Conservation (phyloP, 2,797 vertebrate genomes). For the Dallia pectoralis region DNA sequence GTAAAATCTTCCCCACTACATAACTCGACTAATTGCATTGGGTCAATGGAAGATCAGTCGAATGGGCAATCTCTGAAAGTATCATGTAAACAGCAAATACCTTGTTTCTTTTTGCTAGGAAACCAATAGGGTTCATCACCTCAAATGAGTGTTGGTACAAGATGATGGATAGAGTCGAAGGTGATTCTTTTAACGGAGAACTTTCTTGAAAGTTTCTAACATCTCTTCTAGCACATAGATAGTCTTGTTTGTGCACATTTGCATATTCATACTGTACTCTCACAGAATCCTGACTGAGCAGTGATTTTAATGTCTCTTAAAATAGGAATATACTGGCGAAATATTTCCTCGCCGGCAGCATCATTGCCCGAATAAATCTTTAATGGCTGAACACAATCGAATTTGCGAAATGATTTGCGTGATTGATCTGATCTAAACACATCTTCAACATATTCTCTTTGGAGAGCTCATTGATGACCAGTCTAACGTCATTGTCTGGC, state of each 20-base stretch:
- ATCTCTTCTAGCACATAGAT: background rate
- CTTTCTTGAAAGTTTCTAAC: background rate
- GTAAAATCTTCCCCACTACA: no score
- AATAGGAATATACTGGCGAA: background rate
- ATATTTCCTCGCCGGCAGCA: background rate
- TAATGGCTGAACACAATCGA: background rate
- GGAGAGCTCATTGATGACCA: background rate
- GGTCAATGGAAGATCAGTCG: no score
- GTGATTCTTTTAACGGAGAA: background rate
- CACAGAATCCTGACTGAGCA: background rate
- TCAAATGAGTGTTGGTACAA: constrained; percentile 12
- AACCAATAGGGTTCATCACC: no score
- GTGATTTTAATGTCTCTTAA: background rate
- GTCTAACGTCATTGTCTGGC: background rate
- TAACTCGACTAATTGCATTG: no score
- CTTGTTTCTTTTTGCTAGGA: no score
- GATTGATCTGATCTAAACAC: background rate
- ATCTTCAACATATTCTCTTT: background rate
- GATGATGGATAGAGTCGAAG: background rate
- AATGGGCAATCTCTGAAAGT: no score
- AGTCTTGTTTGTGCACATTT: background rate
- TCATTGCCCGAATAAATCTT: background rate
- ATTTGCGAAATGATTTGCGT: background rate
- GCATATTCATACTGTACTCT: background rate
- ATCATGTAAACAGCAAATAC: no score